Evolutionary conservation across 2,888 invertebrate genomes (phyloP).

Genomic region (Pammene fasciana): DNA sequence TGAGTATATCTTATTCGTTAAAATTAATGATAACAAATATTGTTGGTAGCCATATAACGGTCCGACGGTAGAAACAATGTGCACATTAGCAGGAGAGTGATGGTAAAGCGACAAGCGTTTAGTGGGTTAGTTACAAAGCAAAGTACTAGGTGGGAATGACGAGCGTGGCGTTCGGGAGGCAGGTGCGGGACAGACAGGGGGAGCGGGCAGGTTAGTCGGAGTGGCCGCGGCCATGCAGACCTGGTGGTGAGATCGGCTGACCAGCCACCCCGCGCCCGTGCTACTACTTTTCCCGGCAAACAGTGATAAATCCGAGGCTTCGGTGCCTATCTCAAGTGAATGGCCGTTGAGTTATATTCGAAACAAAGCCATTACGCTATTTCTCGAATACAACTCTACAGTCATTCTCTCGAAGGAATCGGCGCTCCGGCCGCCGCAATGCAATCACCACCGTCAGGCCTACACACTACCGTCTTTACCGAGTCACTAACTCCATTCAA

Average conservation of each 20-base stretch:
- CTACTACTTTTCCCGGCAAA: conserved; percentile 55
- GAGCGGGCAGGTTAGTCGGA: conserved; percentile 66
- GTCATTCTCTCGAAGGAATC: conserved; percentile 31
- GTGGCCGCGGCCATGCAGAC: conserved; percentile 35
- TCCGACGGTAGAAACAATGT: conserved; percentile 19
- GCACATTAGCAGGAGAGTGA: conserved; percentile 44
- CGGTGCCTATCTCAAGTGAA: conserved; percentile 38
- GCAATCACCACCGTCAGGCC: conserved; percentile 78
- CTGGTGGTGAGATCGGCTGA: conserved; percentile 73
- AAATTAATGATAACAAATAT: background rate
- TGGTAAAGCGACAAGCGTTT: conserved; percentile 65
- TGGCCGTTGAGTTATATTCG: conserved; percentile 18
- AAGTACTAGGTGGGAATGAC: conserved; percentile 66
- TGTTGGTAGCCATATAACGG: background rate
- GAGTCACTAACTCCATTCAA: conserved; percentile 80
- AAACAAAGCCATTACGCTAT: background rate
- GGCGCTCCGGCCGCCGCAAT: conserved; percentile 61
- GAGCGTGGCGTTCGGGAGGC: conserved; percentile 59
- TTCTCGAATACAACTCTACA: background rate
- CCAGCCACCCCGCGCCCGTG: conserved; percentile 59
- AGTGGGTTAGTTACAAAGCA: conserved; percentile 66
- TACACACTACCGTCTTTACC: conserved; percentile 80
- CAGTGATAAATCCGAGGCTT: conserved; percentile 47
- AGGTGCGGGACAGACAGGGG: conserved; percentile 43
- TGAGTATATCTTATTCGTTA: too few species aligned